Evolutionary conservation across 2,797 vertebrate species (phyloP), one percentile per base, ranked within the genome.

Genomic region (Delichon dasypus): DNA sequence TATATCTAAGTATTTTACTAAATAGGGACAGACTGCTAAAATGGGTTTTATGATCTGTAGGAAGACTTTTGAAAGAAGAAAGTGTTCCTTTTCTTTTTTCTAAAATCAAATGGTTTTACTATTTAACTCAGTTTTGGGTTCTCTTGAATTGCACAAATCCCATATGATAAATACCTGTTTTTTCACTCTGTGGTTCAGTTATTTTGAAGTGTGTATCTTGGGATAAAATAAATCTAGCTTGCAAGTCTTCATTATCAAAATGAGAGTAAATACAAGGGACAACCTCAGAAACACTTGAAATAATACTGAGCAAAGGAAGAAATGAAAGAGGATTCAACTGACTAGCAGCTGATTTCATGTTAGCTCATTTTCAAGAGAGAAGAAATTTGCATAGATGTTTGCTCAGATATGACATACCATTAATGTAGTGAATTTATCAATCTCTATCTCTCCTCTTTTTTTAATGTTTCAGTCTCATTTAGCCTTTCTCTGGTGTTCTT

Each of bases 91-190:
- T 47, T 78, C 18, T 92, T 82, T 71, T 84, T 29, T 78, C 27
- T 80, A 51, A 93, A 93, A 76, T 70, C 48, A 90, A 45, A 48
- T 66, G n/a, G 8, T 81, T 81, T 91, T 91, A 17, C 55, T 93
- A 45, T 74, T 87, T 26, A 47, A 4, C 27, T 87, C 5, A 53
- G 2, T 89, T 77, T 45, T 90, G 53, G 1, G 9, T 93, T 38
- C 50, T 88, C 20, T 85, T 81, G 55, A 26, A 12, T 82, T 60
- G 48, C 55, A 71, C 10, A 40, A 27, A 85, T 45, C 50, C 30
- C 16, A 6, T 78, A 44, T 40, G 26, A 23, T 86, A 55, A 86
- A 42, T 81, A 62, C 4, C 32, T 81, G 21, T 0, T 89, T 88
- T 89, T 85, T 54, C 19, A 74, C 14, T 77, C 32, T 74, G 20